phyloP scores from a whole-genome alignment of 2,888 invertebrate genomes.

The Synergus itoensis region DNA sequence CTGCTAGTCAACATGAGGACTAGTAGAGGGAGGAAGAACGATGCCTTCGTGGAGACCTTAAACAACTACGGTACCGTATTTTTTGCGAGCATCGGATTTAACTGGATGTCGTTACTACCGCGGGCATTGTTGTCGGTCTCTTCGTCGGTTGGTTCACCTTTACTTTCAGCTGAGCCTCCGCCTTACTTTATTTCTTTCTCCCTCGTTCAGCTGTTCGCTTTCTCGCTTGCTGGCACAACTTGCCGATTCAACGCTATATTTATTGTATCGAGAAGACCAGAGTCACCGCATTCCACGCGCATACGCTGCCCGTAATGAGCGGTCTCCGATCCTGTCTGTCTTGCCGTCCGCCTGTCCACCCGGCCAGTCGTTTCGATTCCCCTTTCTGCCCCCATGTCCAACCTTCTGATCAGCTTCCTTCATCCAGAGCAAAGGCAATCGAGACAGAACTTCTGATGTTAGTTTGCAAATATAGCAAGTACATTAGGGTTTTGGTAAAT shows the following conservation, averaged over 20 bases:
- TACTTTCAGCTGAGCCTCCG: constrained; percentile 57
- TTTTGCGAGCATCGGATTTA: constrained; percentile 66
- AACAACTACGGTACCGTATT: constrained; percentile 52
- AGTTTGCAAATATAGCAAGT: background rate
- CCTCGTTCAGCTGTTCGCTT: constrained; percentile 56
- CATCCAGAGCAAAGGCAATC: background rate
- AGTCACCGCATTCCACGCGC: constrained; percentile 74
- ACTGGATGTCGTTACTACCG: constrained; percentile 73
- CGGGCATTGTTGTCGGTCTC: constrained; percentile 57
- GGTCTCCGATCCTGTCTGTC: constrained; percentile 74
- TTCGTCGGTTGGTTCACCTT: constrained; percentile 66
- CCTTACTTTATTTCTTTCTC: constrained; percentile 48
- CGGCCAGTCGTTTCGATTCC: constrained; percentile 58
- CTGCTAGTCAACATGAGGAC: constrained; percentile 26
- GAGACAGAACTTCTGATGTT: background rate
- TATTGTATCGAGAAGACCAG: constrained; percentile 71
- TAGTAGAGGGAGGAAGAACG: constrained; percentile 26
- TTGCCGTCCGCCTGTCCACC: constrained; percentile 67
- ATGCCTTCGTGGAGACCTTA: constrained; percentile 41
- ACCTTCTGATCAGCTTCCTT: constrained; percentile 45
- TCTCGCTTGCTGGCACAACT: constrained; percentile 55
- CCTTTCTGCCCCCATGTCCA: constrained; percentile 49
- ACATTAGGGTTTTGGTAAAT: background rate
- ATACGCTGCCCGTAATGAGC: constrained; percentile 76
- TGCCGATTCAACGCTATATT: constrained; percentile 71